Evolutionary conservation across 2,797 vertebrate species (phyloP), one percentile per base, ranked within the genome.

Genomic region (Champsocephalus gunnari): DNA sequence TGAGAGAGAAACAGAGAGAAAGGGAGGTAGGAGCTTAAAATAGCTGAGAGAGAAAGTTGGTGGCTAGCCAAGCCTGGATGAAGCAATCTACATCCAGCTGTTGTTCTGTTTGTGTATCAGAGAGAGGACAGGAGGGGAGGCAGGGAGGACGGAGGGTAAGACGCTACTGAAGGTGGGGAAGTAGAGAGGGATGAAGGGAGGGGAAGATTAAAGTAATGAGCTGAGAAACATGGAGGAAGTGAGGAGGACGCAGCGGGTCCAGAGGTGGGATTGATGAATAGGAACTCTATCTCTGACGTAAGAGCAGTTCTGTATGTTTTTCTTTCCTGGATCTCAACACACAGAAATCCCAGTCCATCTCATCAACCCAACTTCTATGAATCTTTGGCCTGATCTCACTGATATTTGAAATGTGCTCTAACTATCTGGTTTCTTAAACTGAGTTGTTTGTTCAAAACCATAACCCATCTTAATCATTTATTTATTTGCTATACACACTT

Each of bases 1-100:
- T 86, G 85, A 89, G 83, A 85, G 80, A 58, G 82, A 73, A 79
- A 77, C 57, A 32, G 65, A 75, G 75, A 82, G 71, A 80, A 77
- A 86, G 84, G 55, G 75, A 86, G 81, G 81, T 61, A 73, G 66
- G 72, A 84, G 81, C 83, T 83, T 86, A 87, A 90, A 88, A 92
- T 85, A 89, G 84, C 85, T 77, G 48, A 76, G 75, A 77, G 81
- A 82, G 76, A 84, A 78, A 85, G 77, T 86, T 93, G 89, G 87
- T 90, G 73, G 75, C 64, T 54, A 14, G 89, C 91, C 92, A 92
- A 91, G 82, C 59, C 80, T 80, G 87, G 81, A 90, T 90, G 88
- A 89, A 89, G 84, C 66, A 74, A 87, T 91, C 77, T 79, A 66
- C 80, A 75, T 87, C 86, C 89, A 90, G 89, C 89, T 92, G 87